Conservation (phyloP, 2,113 vertebrate species). For the Colinus virginianus region DNA sequence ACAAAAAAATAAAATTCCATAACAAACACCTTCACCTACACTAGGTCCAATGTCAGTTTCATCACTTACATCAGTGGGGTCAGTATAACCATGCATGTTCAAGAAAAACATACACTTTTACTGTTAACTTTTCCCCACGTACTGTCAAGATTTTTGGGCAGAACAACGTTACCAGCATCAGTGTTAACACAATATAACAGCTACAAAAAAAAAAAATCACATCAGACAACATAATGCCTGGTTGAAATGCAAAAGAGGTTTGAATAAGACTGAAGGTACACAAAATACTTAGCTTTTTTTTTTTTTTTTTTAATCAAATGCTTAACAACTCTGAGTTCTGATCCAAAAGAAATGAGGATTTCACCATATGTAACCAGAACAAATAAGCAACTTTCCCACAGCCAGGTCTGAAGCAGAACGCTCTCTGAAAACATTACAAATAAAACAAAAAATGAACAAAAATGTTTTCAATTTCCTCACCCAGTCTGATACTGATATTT, state of each 20-base stretch:
- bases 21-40: not conserved
- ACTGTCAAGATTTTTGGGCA: not conserved
- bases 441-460: not conserved
- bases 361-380: not conserved
- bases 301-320: not conserved
- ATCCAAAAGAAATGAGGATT: not conserved
- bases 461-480: not conserved
- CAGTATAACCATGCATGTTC: not conserved
- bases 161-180: not conserved
- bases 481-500: not conserved
- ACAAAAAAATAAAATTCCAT: not conserved
- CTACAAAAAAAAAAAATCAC: not conserved
- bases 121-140: not conserved
- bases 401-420: not conserved
- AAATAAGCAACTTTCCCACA: not conserved
- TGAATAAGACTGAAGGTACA: not conserved
- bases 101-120: not conserved
- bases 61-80: not conserved
- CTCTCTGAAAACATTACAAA: not conserved
- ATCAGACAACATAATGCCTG: not conserved
- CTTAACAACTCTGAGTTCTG: not conserved
- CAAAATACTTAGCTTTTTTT: not conserved
- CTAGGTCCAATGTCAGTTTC: not conserved
- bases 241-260: not conserved
- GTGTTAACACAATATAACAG: not conserved